A percentile compares a stretch with the other conserved stretches of the same genome.
phyloP scores from a whole-genome alignment of 1,140 invertebrate species.

The Pseudoatta argentina region DNA sequence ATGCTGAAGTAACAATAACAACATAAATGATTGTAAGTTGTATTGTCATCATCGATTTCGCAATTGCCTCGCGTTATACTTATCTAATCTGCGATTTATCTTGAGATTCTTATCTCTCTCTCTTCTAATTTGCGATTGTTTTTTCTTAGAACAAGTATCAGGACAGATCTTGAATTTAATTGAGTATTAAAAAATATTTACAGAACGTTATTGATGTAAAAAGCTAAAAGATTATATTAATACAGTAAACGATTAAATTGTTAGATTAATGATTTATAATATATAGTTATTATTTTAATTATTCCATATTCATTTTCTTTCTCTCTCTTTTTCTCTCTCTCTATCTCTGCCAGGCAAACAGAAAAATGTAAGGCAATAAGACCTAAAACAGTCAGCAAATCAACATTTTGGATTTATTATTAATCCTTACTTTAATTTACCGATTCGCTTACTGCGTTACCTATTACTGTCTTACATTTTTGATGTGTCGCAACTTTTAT shows the following conservation, averaged over 20 bases:
- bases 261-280: neutral
- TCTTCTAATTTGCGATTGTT: neutral
- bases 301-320: neutral
- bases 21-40: constrained; percentile 54
- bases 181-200: neutral
- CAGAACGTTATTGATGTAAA: neutral
- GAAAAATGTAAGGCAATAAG: too few species aligned
- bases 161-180: neutral
- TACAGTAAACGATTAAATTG: neutral
- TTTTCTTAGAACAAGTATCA: constrained; percentile 11
- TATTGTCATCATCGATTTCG: constrained; percentile 28
- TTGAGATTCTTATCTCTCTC: neutral
- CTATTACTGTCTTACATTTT: neutral
- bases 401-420: too few species aligned
- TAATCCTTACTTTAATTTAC: too few species aligned
- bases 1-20: constrained; percentile 25
- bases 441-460: neutral
- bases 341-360: too few species aligned
- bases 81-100: constrained; percentile 46
- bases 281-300: neutral
- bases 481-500: too few species aligned
- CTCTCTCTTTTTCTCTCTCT: neutral
- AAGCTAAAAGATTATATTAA: neutral
- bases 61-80: constrained; percentile 33
- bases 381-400: too few species aligned